Percentiles rank a stretch among this genome's conserved stretches.
phyloP scores from a whole-genome alignment of 2,797 vertebrate genomes.

The Cuniculus paca region DNA sequence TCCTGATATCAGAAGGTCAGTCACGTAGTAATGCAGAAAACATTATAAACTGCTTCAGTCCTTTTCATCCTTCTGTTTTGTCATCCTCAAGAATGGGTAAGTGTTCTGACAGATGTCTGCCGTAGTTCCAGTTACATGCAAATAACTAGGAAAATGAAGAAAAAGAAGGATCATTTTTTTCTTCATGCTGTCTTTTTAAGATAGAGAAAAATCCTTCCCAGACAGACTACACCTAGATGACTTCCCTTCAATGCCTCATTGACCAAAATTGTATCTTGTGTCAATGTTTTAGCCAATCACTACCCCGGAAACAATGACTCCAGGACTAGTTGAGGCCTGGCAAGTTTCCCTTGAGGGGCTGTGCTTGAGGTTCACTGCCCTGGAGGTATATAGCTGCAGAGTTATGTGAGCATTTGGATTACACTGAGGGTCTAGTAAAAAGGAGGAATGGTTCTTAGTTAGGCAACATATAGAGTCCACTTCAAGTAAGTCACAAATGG shows the following conservation, averaged over 20 bases:
- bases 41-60: neutral
- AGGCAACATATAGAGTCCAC: neutral
- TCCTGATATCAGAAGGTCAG: neutral
- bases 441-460: neutral
- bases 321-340: neutral
- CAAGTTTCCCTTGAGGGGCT: neutral
- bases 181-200: neutral
- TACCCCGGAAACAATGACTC: neutral
- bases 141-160: neutral
- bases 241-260: neutral
- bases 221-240: neutral
- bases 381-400: neutral
- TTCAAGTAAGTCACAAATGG: neutral
- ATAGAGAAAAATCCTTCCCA: neutral
- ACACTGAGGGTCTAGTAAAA: neutral
- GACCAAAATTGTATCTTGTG: neutral
- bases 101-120: neutral
- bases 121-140: neutral
- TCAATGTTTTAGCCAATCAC: neutral
- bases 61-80: constrained; percentile 1
- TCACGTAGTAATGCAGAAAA: neutral
- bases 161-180: neutral
- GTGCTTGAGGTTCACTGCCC: neutral
- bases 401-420: neutral
- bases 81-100: neutral